Base-by-base conservation (phyloP, 2,797 vertebrate genomes). In the Aphelocoma californica region DNA sequence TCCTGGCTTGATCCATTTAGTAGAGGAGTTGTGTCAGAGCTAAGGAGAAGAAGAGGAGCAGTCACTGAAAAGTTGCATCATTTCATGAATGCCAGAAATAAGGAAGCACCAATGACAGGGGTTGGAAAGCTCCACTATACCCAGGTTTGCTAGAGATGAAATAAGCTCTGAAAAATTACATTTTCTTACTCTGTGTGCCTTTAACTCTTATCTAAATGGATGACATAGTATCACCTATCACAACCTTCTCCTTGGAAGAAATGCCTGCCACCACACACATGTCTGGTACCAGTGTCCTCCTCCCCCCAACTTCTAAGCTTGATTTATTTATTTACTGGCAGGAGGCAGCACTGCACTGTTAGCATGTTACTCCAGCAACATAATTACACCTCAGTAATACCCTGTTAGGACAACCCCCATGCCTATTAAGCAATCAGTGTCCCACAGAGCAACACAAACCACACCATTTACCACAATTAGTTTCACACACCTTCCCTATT, bases 1-100 rank as follows among this genome's bases (percentile, higher is more conserved):
- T 99, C 99, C 98, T 99, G 99, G 93, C 98, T 99, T 17, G 99
- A 99, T 97, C 99, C 99, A 97, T 99, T 99, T 81, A 99, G 97
- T 42, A 99, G 98, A 3, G 99, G 99, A 34, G 99, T 99, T 67
- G 99, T 99, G 95, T 99, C 99, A 38, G 99, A 99, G 96, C 99
- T 99, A 90, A 84, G 86, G 85, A 53, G 72, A 62, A 88, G 90
- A 56, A 47, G n/a, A 92, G 40, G n/a, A 70, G 81, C 23, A 50
- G 87, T 97, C 85, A 97, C 48, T 77, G 64, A 75, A 32, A 91
- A 58, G 80, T 4, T 7, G 73, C 73, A 53, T 92, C 60, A 18
- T 5, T 45, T 34, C 29, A 44, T 0, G 2, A 62, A 32, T 2
- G 2, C 25, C 29, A 47, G 24, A 57, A 65, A 20, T 9, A 47